These are phyloP conservation scores for Daboia siamensis DNA, from an alignment of 2,113 vertebrate species.

Conservation along the genomic window DNA sequence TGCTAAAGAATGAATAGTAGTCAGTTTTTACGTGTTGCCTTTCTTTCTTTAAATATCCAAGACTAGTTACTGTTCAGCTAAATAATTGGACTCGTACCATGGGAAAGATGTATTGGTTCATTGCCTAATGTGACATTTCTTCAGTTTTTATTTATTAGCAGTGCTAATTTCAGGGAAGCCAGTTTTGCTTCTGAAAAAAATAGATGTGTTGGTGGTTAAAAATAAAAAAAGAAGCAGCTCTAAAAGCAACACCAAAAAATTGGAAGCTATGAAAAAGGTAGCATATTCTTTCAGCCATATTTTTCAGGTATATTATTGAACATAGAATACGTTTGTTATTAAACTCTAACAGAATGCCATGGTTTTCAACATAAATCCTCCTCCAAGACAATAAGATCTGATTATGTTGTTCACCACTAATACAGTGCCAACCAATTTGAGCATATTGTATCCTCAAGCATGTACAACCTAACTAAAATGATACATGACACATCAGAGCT, in stretches of 20 bases:
- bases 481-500: neutral
- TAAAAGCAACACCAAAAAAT: neutral
- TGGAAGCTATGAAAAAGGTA: neutral
- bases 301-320: neutral
- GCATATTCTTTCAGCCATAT: neutral
- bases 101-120: neutral
- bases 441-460: neutral
- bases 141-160: neutral
- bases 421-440: neutral
- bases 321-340: neutral
- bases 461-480: neutral
- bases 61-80: neutral
- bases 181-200: neutral
- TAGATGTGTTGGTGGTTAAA: neutral
- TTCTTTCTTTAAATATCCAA: neutral
- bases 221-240: neutral
- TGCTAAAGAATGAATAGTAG: neutral
- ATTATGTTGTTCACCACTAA: neutral
- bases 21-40: neutral
- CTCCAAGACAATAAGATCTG: neutral
- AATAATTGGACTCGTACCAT: neutral
- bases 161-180: neutral
- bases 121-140: neutral
- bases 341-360: neutral
- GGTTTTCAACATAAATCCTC: neutral